Base-by-base conservation (phyloP, 2,888 invertebrate species). In the Trichogramma evanescens region DNA sequence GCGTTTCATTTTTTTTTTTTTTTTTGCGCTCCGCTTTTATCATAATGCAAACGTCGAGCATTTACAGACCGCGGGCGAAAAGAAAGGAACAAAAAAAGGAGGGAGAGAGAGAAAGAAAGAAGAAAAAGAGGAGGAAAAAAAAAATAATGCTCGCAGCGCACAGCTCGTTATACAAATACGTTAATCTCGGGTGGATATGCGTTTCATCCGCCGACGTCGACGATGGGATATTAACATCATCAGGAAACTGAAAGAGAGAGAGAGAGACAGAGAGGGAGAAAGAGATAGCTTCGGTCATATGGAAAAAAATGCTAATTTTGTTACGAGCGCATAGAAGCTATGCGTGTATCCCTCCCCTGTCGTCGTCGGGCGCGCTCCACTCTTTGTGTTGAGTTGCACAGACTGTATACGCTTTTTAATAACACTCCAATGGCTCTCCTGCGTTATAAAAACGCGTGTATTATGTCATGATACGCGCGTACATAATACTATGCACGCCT, bases 251-350 rank as follows among this genome's bases (percentile, higher is more conserved):
- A 26, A 26, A 26, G 26, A 26, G 26, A 26, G 26, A 26, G 13
- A 13, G 13, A 13, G 13, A 13, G 13, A 13, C 1, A 13, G 13
- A 13, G 26, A 26, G 1, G 26, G 26, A 26, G 26, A 26, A 26
- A 26, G 26, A 26, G 26, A 26, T 26, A 26, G 26, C 26, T 13
- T 50, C 42, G 44, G 46, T 59, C 62, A 13, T 39, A 38, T 8
- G 63, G 56, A 60, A 63, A 61, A 26, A 63, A 63, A 61, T 61
- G 61, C 64, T 65, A 65, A 63, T 65, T 61, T 54, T 50, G 54
- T 42, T 44, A 59, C 56, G 9, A 41, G 26, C 42, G 38, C 55
- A 26, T 26, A 26, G 26, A 26, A 26, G 26, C 26, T 26, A 26
- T 55, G 13, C 44, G 56, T 26, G 52, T 52, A 49, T 54, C 43